These are phyloP conservation scores for Drosophila orosa DNA, from an alignment of 1,140 invertebrate species.

Conservation along the genomic window DNA sequence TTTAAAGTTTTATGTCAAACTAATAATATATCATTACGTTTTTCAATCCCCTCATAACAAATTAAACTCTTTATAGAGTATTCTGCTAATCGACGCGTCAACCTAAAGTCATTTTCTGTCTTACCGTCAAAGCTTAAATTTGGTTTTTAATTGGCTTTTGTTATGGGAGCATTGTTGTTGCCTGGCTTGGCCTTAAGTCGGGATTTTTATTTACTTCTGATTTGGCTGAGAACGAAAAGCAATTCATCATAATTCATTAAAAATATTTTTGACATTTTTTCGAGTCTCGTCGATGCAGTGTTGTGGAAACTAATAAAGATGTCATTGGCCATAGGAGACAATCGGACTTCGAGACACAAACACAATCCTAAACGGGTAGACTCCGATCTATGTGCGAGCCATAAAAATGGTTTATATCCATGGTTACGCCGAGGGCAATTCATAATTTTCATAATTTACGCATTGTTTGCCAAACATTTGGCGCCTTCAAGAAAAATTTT, in stretches of 20 bases:
- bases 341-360: conserved; percentile 39
- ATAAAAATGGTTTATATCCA: conserved; percentile 74
- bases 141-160: conserved; percentile 77
- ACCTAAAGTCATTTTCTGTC: conserved; percentile 1
- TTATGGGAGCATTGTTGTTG: conserved; percentile 37
- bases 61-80: conserved; percentile 12
- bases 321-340: conserved; percentile 71
- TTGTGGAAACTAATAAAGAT: conserved; percentile 84
- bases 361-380: conserved; percentile 39
- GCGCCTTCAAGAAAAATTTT: conserved; percentile 55
- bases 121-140: conserved; percentile 44
- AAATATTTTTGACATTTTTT: conserved; percentile 74
- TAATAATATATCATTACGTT: not conserved
- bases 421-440: conserved; percentile 59
- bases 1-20: not conserved
- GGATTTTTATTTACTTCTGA: conserved; percentile 21
- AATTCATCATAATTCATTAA: conserved; percentile 82
- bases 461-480: conserved; percentile 82
- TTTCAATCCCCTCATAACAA: not conserved
- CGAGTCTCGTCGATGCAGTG: conserved; percentile 48
- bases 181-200: conserved; percentile 17
- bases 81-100: not conserved
- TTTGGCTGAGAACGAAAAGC: conserved; percentile 39
- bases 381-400: conserved; percentile 15
- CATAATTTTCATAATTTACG: conserved; percentile 84